Base-by-base conservation (phyloP, 1,140 invertebrate species). In the Drosophila novamexicana region DNA sequence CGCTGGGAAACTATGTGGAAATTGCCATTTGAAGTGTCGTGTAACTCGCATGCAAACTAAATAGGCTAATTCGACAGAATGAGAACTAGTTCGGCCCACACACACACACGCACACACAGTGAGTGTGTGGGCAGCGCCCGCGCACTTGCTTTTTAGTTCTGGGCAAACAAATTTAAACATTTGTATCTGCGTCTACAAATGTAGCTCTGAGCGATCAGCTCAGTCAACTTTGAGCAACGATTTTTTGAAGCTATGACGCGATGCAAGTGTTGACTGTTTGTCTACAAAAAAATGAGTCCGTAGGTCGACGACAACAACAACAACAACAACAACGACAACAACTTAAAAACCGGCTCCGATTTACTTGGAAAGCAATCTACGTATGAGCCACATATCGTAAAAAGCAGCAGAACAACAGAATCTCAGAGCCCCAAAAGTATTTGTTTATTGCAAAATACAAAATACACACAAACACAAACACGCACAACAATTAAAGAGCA, bases 311-410 rank as follows among this genome's bases (percentile, higher is more conserved):
- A 50, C 73, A 56, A 65, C 57, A 56, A 9, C 47, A 56, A 42
- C 45, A 65, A 44, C 22, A 47, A 73, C 47, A 77, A 52, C 50
- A 67, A 63, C 66, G 49, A 42, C n/a, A 68, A 65, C 47, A 53
- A 50, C 0, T 57, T 7, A 44, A 62, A 82, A 86, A 86, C 82
- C 82, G 82, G 82, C 81, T 82, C 64, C 42, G 34, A 73, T 54
- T 76, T 86, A 86, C 82, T 86, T 88, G 83, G 82, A 86, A 86
- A 77, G 70, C 61, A 75, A 81, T 85, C 81, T 84, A 77, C 59
- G 59, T 54, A 71, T 63, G 69, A 75, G 72, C 69, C 32, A 70
- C 42, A 73, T 58, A 57, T 76, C 52, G 52, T 62, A 47, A 73
- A 61, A 81, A 66, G 67, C 75, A 40, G 53, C 62, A 67, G 67